Conservation (phyloP, 2,113 vertebrate genomes). For the Numida meleagris region DNA sequence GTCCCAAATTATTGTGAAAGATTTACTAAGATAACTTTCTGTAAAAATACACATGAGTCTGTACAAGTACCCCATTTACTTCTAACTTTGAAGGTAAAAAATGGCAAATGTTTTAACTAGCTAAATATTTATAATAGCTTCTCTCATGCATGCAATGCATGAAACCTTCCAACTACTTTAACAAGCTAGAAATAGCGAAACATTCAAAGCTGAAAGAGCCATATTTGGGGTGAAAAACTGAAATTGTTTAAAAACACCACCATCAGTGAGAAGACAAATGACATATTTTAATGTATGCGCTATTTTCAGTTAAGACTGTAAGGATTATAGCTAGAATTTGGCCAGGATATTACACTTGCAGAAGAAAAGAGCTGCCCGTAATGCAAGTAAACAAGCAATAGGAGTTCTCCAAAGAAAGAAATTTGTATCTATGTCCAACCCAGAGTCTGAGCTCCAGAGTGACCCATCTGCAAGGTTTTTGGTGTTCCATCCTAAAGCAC, state of each 20-base stretch:
- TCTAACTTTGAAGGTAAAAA: slow-evolving; percentile 9
- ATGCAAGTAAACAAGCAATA: background rate
- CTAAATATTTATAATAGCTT: slow-evolving; percentile 66
- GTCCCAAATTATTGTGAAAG: background rate
- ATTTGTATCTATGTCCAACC: background rate
- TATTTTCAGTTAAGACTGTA: slow-evolving; percentile 45
- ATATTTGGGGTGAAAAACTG: slow-evolving; percentile 64
- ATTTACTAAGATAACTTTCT: background rate
- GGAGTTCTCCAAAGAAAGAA: background rate
- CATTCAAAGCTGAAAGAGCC: slow-evolving; percentile 20
- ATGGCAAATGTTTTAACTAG: slow-evolving; percentile 45
- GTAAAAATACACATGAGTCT: background rate
- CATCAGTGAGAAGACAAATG: slow-evolving; percentile 14
- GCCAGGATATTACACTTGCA: background rate
- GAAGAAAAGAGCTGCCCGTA: slow-evolving; percentile 17
- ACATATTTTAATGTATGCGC: slow-evolving; percentile 28
- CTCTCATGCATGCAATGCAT: background rate
- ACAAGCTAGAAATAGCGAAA: slow-evolving; percentile 60
- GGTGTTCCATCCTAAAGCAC: background rate
- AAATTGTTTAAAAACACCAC: slow-evolving; percentile 49
- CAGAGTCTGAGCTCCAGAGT: background rate
- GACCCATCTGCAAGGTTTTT: background rate
- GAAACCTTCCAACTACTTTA: slow-evolving; percentile 54
- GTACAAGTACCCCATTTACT: slow-evolving; percentile 28
- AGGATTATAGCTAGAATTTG: slow-evolving; percentile 37